phyloP scores from a whole-genome alignment of 2,888 invertebrate species.

The Caenorhabditis drosophilae region DNA sequence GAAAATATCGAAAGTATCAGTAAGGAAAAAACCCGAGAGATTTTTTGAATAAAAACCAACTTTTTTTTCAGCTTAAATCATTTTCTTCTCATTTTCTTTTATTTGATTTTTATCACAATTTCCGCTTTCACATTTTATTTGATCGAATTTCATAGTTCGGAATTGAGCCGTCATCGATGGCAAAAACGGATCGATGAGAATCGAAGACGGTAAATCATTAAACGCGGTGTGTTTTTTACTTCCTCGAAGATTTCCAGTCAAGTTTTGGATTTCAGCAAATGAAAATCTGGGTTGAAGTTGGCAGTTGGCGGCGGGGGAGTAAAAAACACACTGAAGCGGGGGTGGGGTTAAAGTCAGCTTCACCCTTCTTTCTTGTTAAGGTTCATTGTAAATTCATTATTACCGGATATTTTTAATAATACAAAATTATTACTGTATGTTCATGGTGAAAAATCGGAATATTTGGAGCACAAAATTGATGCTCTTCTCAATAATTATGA shows the following conservation, averaged over 20 bases:
- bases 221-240: no score
- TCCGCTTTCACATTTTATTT: background rate
- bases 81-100: background rate
- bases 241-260: no score
- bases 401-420: conserved; percentile 10
- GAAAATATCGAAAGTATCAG: conserved; percentile 8
- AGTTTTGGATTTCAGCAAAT: no score
- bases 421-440: conserved; percentile 2
- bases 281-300: no score
- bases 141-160: conserved; percentile 7
- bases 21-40: background rate
- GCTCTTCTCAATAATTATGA: background rate
- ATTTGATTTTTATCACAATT: background rate
- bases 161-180: background rate
- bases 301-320: no score
- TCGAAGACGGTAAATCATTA: background rate
- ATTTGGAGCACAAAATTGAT: background rate
- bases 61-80: conserved; percentile 5
- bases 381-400: conserved; percentile 2
- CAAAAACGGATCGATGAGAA: background rate
- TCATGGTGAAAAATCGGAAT: conserved; percentile 7
- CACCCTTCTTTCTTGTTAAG: background rate
- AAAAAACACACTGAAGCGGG: no score
- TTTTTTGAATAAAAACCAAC: background rate
- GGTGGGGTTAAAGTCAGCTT: background rate